Percentiles rank a stretch among this genome's conserved stretches.
Evolutionary conservation across 2,797 vertebrate genomes (phyloP).

Genomic region (Coregonus suidteri): DNA sequence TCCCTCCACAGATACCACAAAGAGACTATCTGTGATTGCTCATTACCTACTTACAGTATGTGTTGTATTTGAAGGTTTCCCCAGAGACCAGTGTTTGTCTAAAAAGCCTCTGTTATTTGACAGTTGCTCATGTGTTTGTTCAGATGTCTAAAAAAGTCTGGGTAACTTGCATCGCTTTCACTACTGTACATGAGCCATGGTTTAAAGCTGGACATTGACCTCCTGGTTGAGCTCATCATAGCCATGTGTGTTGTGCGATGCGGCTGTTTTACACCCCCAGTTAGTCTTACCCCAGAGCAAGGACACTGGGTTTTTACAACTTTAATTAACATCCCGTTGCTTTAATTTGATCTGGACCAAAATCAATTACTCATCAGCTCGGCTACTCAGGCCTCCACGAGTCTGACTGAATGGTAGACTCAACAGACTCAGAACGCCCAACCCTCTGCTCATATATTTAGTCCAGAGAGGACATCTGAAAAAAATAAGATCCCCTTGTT

Average conservation of each 20-base stretch:
- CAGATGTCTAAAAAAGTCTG: constrained; percentile 10
- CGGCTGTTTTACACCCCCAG: constrained; percentile 12
- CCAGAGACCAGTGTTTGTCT: constrained; percentile 25
- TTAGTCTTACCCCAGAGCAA: constrained; percentile 52
- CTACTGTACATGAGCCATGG: constrained; percentile 1
- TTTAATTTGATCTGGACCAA: constrained; percentile 58
- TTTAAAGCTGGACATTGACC: constrained; percentile 12
- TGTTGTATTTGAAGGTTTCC: constrained; percentile 20
- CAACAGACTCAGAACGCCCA: constrained; percentile 8
- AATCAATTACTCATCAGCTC: constrained; percentile 65
- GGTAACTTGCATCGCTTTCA: constrained; percentile 9
- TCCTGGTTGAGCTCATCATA: constrained; percentile 18
- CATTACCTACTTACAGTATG: constrained; percentile 26
- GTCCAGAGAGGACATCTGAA: too few species aligned
- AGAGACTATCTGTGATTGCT: constrained; percentile 15
- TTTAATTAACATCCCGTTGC: constrained; percentile 63
- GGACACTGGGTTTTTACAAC: constrained; percentile 52
- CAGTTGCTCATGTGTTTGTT: constrained; percentile 13
- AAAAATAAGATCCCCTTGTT: too few species aligned
- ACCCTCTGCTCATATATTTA: not conserved
- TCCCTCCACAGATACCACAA: too few species aligned
- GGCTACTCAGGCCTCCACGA: constrained; percentile 29
- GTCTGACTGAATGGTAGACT: constrained; percentile 21
- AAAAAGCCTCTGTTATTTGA: not conserved
- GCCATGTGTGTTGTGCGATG: not conserved